Conservation (phyloP, 1,140 invertebrate genomes). For the Heliothis subflexa region DNA sequence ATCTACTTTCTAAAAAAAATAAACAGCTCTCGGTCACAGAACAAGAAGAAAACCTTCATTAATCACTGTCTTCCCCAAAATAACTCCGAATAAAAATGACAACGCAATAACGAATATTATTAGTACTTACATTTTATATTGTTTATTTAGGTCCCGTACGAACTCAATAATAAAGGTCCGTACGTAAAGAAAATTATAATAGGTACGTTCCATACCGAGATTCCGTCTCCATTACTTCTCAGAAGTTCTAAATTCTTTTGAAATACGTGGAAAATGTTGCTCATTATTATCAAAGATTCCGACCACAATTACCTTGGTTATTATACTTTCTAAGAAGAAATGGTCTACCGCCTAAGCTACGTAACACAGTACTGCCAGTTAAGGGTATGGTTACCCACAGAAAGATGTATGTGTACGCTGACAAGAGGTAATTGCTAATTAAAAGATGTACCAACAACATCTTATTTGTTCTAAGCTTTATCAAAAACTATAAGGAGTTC, state of each 20-base stretch:
- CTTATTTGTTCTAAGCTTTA: too few relatives aligned
- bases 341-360: too few relatives aligned
- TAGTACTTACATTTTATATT: slow-evolving; percentile 29
- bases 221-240: slow-evolving; percentile 6
- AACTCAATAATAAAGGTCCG: background rate
- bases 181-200: slow-evolving; percentile 1
- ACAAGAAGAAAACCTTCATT: slow-evolving; percentile 52
- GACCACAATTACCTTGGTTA: background rate
- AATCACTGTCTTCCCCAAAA: slow-evolving; percentile 57
- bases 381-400: too few relatives aligned
- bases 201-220: background rate
- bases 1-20: slow-evolving; percentile 2
- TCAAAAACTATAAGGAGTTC: too few relatives aligned
- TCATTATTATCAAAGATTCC: background rate
- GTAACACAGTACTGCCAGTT: too few relatives aligned
- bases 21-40: background rate
- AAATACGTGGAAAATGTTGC: background rate
- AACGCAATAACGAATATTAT: slow-evolving; percentile 33
- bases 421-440: too few relatives aligned
- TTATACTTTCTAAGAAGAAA: background rate
- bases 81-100: slow-evolving; percentile 24
- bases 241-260: background rate
- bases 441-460: too few relatives aligned
- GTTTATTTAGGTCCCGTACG: slow-evolving; percentile 12
- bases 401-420: too few relatives aligned